Evolutionary conservation across 2,888 invertebrate genomes (phyloP).

Genomic region (Tipula confusa): DNA sequence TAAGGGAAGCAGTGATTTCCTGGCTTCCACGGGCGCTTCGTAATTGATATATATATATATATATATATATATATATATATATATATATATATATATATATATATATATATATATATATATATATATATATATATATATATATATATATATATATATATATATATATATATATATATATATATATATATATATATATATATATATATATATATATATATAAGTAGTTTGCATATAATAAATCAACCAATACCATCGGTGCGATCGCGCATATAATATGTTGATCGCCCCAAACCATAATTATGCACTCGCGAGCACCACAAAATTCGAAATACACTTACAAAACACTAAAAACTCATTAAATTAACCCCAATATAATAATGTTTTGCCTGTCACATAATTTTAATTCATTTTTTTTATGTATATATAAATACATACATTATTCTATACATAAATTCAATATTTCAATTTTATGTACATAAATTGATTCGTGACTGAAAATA

Average conservation of each 20-base stretch:
- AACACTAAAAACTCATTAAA: neutral
- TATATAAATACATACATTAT: neutral
- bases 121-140: too few species aligned
- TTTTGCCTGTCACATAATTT: constrained; percentile 3
- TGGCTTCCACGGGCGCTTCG: too few species aligned
- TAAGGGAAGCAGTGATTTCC: too few species aligned
- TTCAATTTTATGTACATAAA: neutral
- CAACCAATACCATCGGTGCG: neutral
- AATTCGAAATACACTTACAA: neutral
- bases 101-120: too few species aligned
- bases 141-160: too few species aligned
- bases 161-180: too few species aligned
- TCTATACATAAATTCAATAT: neutral
- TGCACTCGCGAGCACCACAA: neutral
- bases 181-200: too few species aligned
- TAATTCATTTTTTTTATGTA: neutral
- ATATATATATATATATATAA: too few species aligned
- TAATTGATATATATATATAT: too few species aligned
- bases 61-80: too few species aligned
- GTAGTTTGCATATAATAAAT: too few species aligned
- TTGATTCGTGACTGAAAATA: constrained; percentile 25
- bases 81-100: too few species aligned
- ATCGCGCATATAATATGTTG: neutral
- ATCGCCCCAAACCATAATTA: constrained; percentile 3
- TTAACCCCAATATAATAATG: neutral